Evolutionary conservation across 2,888 invertebrate species (phyloP).

Genomic region (Parnassius mnemosyne): DNA sequence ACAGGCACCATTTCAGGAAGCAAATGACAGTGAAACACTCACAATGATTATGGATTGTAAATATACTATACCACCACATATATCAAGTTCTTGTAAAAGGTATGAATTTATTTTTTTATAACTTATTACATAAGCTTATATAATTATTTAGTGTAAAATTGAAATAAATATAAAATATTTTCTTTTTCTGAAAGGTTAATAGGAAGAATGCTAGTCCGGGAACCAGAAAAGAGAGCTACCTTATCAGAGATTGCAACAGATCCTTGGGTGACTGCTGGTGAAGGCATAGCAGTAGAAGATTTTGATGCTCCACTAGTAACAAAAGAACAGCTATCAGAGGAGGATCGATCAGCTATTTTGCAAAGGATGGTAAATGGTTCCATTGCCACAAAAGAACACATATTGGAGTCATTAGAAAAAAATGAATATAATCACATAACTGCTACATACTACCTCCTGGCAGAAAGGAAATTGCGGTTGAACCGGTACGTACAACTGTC

Average conservation of each 20-base stretch:
- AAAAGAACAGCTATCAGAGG: constrained; percentile 93
- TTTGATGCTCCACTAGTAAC: constrained; percentile 90
- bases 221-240: constrained; percentile 94
- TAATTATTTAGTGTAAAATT: too few relatives aligned
- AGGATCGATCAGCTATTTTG: constrained; percentile 94
- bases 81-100: constrained; percentile 92
- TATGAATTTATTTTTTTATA: constrained; percentile 43
- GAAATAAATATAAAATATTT: too few relatives aligned
- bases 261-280: constrained; percentile 88
- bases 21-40: constrained; percentile 99
- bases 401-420: constrained; percentile 94
- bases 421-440: constrained; percentile 99
- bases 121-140: too few relatives aligned
- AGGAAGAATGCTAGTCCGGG: constrained; percentile 94
- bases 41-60: constrained; percentile 99
- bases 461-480: constrained; percentile 93
- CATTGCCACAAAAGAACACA: constrained; percentile 96
- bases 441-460: constrained; percentile 97
- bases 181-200: constrained; percentile 84
- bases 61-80: constrained; percentile 93
- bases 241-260: constrained; percentile 93
- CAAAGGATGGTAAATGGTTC: constrained; percentile 98
- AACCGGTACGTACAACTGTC: constrained; percentile 75
- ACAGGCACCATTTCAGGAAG: constrained; percentile 98
- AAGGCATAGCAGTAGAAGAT: constrained; percentile 77